Conservation (phyloP, 30 jellyfish, hydroid and myxozoan genomes). For the Aurelia sp. region DNA sequence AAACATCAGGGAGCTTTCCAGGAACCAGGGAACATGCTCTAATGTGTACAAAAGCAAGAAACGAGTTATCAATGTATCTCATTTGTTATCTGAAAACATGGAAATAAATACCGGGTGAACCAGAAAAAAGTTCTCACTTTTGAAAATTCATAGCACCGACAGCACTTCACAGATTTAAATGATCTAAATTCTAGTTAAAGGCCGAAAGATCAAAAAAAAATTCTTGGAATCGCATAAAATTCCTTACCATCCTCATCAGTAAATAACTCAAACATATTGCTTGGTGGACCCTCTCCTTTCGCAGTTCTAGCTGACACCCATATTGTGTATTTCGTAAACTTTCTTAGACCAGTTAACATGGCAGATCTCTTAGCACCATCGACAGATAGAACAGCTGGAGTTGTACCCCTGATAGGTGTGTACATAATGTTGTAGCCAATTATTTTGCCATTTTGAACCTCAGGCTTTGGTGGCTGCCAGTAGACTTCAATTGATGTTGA, state of each 20-base stretch:
- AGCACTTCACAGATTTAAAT: too few relatives aligned
- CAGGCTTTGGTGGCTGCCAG: conserved; percentile 88
- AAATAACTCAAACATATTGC: conserved; percentile 73
- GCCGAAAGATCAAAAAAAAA: too few relatives aligned
- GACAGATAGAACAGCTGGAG: conserved; percentile 70
- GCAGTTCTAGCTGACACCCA: conserved; percentile 89
- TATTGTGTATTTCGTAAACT: conserved; percentile 82
- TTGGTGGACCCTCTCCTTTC: conserved; percentile 96
- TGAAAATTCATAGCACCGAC: too few relatives aligned
- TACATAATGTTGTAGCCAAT: conserved; percentile 79
- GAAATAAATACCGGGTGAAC: too few relatives aligned
- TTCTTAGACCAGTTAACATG: conserved; percentile 86
- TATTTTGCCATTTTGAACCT: conserved; percentile 79
- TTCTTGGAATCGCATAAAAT: background rate
- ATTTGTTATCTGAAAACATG: too few relatives aligned
- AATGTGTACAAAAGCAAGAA: too few relatives aligned
- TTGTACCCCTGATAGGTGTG: conserved; percentile 73
- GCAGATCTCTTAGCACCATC: conserved; percentile 57
- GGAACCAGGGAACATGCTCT: too few relatives aligned
- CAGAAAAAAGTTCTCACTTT: too few relatives aligned
- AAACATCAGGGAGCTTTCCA: too few relatives aligned
- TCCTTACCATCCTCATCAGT: conserved; percentile 96
- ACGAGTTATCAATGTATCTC: too few relatives aligned
- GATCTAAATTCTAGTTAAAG: too few relatives aligned
- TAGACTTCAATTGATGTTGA: conserved; percentile 85